Evolutionary conservation across 2,113 vertebrate genomes (phyloP), one percentile per base, ranked within the genome.

Genomic region (Phaethon lepturus): DNA sequence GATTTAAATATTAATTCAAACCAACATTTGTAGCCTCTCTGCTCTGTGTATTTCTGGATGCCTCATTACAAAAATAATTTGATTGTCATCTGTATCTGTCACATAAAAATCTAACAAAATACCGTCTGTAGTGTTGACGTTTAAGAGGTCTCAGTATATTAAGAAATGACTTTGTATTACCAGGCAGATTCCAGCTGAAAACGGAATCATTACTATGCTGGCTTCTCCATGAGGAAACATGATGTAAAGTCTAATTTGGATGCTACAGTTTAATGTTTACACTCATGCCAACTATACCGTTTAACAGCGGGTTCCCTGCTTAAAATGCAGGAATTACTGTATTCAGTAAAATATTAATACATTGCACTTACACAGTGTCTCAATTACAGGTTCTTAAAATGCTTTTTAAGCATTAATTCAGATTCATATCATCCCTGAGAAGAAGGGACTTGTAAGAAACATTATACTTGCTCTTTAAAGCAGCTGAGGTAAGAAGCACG

Each of bases 1-100:
- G 80, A 93, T 95, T 87, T 93, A 96, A 97, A 96, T 95, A 95
- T 95, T 94, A 94, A 94, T 97, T 91, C 93, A 93, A 97, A 92
- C 12, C 68, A 96, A 88, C 88, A 86, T 92, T 97, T 94, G 79
- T 89, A 97, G 64, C 18, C 58, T 24, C 62, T 75, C 76, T 91
- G 40, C 58, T 78, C 64, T 85, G 40, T 91, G 56, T 92, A 89
- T 92, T 94, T 96, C 60, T 92, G 73, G 68, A 78, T 94, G 56
- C 40, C 53, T 96, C 88, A 85, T 95, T 91, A 88, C 80, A 91
- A 94, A 93, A 96, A 94, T 93, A 94, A 91, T 92, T 91, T 88
- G 50, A 94, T 88, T 95, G 56, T 89, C 88, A 40, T 94, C 85
- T 79, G 12, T 78, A 78, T 94, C 69, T 95, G 66, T 82, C 77